Evolutionary conservation across 2,113 vertebrate genomes (phyloP).

Genomic region (Macquaria australasica): DNA sequence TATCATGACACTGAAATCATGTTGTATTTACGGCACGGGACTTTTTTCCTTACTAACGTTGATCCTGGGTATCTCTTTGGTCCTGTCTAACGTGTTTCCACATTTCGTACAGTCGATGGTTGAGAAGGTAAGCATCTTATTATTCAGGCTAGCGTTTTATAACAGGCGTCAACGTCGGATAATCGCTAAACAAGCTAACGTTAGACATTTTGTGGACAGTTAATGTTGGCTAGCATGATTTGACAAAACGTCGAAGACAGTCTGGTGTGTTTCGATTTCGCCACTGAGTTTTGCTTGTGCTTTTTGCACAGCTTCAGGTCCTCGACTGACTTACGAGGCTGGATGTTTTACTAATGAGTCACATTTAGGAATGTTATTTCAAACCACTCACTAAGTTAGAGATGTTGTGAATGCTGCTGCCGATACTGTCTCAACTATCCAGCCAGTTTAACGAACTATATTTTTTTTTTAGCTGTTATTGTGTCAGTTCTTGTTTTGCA

Average conservation of each 20-base stretch:
- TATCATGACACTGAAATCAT: conserved; percentile 71
- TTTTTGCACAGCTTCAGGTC: neutral
- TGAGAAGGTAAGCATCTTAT: conserved; percentile 73
- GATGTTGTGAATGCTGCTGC: neutral
- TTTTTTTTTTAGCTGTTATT: neutral
- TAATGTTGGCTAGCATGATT: neutral
- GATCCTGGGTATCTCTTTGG: conserved; percentile 78
- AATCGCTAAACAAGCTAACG: neutral
- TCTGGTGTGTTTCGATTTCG: neutral
- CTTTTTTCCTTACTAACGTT: conserved; percentile 75
- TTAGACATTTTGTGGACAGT: neutral
- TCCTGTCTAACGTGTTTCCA: conserved; percentile 76
- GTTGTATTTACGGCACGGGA: conserved; percentile 77
- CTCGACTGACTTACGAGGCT: neutral
- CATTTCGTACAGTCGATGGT: conserved; percentile 70
- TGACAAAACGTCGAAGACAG: neutral
- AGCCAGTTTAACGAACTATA: neutral
- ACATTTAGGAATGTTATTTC: neutral
- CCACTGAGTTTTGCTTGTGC: neutral
- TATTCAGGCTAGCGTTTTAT: neutral
- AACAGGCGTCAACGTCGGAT: no score
- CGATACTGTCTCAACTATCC: no score
- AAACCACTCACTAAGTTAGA: neutral
- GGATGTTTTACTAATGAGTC: neutral
- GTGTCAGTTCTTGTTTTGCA: neutral